Evolutionary conservation across 1,140 invertebrate species (phyloP), one percentile per base, ranked within the genome.

Genomic region (Caenorhabditis remanei): DNA sequence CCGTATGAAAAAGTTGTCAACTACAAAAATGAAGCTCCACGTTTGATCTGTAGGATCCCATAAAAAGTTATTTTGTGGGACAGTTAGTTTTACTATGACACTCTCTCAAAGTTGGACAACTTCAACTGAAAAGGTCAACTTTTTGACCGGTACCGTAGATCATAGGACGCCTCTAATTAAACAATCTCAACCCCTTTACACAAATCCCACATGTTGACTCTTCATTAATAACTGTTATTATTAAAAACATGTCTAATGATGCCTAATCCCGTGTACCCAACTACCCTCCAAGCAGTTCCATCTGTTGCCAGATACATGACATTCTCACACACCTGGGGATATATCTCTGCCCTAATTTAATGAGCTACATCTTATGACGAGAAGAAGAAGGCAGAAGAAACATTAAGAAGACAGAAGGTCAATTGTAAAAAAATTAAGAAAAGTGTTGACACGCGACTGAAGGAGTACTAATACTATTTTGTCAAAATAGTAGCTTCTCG

Each of bases 181-280:
- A 32, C 32, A 32, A 32, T 32, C 32, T 32, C 32, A 32, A 32
- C 32, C 32, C 32, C 32, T 32, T 2, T n/a, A 50, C 71, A 50
- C 71, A 53, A 53, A 79, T 79, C 71, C 46, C 43, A 50, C 71
- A 79, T 79, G 71, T 79, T 79, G 71, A 32, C 71, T 79, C 46
- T 79, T 79, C 71, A 79, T 79, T 79, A 79, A 79, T 50, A 79
- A 79, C 71, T 24, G 71, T 79, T 79, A 79, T 50, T 79, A 79
- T 32, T 63, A 79, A 79, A 50, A 79, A 79, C 4, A 13, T n/a
- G 13, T 53, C n/a, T 79, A 79, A 79, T 79, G 71, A 79, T 41
- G 32, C 32, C 32, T 79, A 79, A 79, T 79, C 71, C 71, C 24
- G 8, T 11, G 24, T 58, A n/a, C n/a, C 24, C 67, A 75, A 75